These are phyloP conservation scores for Hydroisotoma schaefferi DNA, from an alignment of 2,888 invertebrate genomes.

Conservation along the genomic window DNA sequence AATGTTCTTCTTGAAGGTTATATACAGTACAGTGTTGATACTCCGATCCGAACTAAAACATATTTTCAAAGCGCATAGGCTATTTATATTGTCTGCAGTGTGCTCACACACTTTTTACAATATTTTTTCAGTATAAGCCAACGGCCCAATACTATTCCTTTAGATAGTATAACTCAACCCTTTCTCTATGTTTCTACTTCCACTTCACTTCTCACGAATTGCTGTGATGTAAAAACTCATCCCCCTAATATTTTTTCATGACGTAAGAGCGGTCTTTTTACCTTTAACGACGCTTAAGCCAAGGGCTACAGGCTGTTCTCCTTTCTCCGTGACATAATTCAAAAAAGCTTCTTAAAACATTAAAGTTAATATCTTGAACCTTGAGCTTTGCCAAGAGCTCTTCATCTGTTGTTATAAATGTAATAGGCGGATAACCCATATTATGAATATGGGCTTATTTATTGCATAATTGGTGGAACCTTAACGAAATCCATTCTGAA, in stretches of 20 bases:
- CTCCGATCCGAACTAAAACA: too few species aligned
- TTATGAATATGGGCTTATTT: too few species aligned
- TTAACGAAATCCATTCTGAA: too few species aligned
- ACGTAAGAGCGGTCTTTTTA: constrained; percentile 1
- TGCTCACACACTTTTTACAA: neutral
- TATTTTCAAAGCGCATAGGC: too few species aligned
- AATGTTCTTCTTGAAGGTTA: too few species aligned
- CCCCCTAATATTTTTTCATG: constrained; percentile 6
- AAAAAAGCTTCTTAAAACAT: neutral
- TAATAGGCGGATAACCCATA: too few species aligned
- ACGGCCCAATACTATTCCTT: neutral
- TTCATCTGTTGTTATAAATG: too few species aligned
- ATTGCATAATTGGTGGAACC: too few species aligned
- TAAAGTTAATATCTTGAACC: neutral
- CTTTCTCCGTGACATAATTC: constrained; percentile 1
- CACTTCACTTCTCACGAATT: constrained; percentile 4
- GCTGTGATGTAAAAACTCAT: constrained; percentile 6
- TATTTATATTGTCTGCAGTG: neutral
- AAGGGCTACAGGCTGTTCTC: constrained; percentile 16
- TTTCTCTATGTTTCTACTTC: constrained; percentile 1
- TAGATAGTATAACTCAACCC: too few species aligned
- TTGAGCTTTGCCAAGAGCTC: too few species aligned
- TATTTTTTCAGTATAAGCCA: constrained; percentile 1
- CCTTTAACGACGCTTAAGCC: constrained; percentile 3
- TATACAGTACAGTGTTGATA: too few species aligned